Percentiles rank a stretch among this genome's conserved stretches.
These are phyloP conservation scores for Eudasyphora cyanicolor DNA, from an alignment of 2,888 invertebrate genomes.

Conservation along the genomic window DNA sequence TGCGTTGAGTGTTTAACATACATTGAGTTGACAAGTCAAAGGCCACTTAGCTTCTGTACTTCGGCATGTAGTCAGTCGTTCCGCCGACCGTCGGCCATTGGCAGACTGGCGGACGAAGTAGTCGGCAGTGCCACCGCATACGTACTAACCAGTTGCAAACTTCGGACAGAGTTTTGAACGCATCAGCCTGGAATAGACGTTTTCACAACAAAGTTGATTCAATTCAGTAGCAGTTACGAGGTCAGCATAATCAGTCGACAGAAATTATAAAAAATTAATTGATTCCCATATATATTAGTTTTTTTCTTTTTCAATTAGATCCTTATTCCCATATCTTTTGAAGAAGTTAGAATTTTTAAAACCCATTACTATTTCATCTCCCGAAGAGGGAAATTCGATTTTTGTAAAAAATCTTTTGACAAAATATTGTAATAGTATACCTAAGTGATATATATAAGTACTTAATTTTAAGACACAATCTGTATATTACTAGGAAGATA, in stretches of 20 bases:
- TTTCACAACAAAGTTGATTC: constrained; percentile 38
- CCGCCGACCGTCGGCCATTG: background rate
- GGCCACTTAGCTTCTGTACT: constrained; percentile 66
- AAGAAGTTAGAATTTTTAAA: too few relatives aligned
- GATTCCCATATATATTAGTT: too few relatives aligned
- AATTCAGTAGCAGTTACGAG: background rate
- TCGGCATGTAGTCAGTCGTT: background rate
- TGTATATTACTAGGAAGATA: too few relatives aligned
- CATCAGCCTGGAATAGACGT: constrained; percentile 30
- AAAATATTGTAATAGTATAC: too few relatives aligned
- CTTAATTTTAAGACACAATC: too few relatives aligned
- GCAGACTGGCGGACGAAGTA: background rate
- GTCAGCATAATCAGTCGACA: background rate
- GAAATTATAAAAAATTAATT: constrained; percentile 32
- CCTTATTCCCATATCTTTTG: too few relatives aligned
- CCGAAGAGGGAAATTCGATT: too few relatives aligned
- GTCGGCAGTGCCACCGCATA: constrained; percentile 5
- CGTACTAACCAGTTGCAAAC: constrained; percentile 16
- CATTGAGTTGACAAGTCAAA: constrained; percentile 69
- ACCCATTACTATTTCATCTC: too few relatives aligned
- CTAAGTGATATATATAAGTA: too few relatives aligned
- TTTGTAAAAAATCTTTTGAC: too few relatives aligned
- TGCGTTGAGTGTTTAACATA: constrained; percentile 65
- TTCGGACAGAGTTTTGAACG: too few relatives aligned
- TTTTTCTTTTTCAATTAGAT: too few relatives aligned